Conservation (phyloP, 2,797 vertebrate genomes). For the Gambelia wislizenii region DNA sequence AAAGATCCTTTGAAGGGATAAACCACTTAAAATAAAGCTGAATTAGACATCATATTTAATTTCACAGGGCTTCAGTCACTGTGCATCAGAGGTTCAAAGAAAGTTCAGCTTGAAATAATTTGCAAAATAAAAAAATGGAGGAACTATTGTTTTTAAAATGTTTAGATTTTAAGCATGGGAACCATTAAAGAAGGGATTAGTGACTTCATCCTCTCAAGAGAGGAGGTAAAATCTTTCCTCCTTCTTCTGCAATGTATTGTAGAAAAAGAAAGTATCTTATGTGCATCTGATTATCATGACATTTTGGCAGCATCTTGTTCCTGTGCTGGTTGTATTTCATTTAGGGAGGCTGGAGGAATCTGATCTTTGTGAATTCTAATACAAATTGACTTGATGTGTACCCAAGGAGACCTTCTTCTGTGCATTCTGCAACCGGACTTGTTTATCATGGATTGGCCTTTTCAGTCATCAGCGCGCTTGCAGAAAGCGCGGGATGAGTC, state of each 20-base stretch:
- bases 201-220: slow-evolving; percentile 22
- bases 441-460: no score
- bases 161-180: slow-evolving; percentile 9
- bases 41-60: slow-evolving; percentile 34
- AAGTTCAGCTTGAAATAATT: slow-evolving; percentile 57
- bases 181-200: slow-evolving; percentile 23
- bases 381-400: background rate
- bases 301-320: background rate
- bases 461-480: no score
- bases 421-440: no score
- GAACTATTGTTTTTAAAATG: slow-evolving; percentile 42
- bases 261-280: background rate
- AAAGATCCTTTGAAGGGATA: slow-evolving; percentile 25
- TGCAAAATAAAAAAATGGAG: background rate
- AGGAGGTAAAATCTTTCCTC: background rate
- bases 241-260: background rate
- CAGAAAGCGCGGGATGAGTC: no score
- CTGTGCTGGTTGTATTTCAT: background rate
- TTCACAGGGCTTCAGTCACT: slow-evolving; percentile 44
- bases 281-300: background rate
- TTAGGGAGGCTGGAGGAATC: no score
- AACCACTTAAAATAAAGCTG: slow-evolving; percentile 45
- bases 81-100: slow-evolving; percentile 34
- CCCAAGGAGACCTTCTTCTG: no score
- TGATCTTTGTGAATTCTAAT: background rate